Percentiles rank a stretch among this genome's conserved stretches.
These are phyloP conservation scores for Psilopogon haemacephalus DNA, from an alignment of 2,113 vertebrate species.

Conservation along the genomic window DNA sequence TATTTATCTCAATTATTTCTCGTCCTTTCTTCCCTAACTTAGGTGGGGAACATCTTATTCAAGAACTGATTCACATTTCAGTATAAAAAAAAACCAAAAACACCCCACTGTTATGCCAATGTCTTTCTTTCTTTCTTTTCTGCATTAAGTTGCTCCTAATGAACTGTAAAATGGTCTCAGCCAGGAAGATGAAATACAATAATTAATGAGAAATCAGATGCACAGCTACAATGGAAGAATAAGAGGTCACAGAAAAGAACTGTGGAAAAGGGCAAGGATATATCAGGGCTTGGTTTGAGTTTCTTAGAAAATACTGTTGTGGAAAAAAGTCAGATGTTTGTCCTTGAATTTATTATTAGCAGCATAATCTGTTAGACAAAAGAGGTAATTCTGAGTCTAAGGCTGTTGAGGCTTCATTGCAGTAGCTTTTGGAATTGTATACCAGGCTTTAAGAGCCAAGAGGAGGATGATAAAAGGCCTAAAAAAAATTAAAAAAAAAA, in stretches of 20 bases:
- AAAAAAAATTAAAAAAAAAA: neutral
- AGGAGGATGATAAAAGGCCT: neutral
- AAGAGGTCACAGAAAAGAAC: neutral
- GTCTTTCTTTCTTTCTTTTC: neutral
- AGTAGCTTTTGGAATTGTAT: neutral
- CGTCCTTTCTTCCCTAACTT: neutral
- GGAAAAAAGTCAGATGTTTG: neutral
- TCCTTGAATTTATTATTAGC: neutral
- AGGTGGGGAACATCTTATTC: neutral
- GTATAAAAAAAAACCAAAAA: no score
- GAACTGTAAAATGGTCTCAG: neutral
- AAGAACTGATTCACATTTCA: neutral
- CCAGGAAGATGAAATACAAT: neutral
- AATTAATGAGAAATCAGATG: neutral
- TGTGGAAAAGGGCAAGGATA: neutral
- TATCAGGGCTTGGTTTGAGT: neutral
- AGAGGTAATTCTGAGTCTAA: neutral
- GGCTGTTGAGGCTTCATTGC: neutral
- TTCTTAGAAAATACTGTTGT: neutral
- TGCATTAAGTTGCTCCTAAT: neutral
- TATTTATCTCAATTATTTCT: neutral
- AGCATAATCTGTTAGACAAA: neutral
- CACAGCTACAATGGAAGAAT: neutral
- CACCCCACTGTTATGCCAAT: neutral
- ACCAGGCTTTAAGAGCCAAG: neutral